Evolutionary conservation across 2,888 invertebrate genomes (phyloP), one percentile per base, ranked within the genome.

Genomic region (Drosophila algonquin): DNA sequence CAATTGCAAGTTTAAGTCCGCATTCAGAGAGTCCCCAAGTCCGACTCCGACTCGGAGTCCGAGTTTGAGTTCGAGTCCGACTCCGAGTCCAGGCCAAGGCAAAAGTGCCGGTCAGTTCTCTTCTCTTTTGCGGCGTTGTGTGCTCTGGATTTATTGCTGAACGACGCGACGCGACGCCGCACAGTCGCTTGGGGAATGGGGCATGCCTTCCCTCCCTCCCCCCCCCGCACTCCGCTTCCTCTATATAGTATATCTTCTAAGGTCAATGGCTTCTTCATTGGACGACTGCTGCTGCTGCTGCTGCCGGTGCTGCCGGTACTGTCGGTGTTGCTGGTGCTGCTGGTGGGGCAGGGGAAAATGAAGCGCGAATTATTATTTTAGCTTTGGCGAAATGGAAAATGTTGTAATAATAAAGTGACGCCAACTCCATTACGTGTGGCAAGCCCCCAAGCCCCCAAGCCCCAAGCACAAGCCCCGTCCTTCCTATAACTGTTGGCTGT

Each of bases 351-450:
- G 85, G 79, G 84, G 79, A 84, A 87, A 87, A 81, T 81, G 73
- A 80, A 86, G 87, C 83, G 89, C 82, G 81, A 83, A 83, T 83
- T 83, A 83, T 88, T 86, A 83, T 88, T 83, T 83, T 84, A 88
- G 84, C 76, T 79, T 40, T 73, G 78, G 87, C 84, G 76, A 86
- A 88, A 86, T 88, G 73, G 87, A 78, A 83, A 83, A 88, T 88
- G 83, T 88, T 86, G 83, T 88, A 87, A 82, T 82, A 88, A 86
- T 88, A 83, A 83, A 86, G 83, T 83, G 81, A 70, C 68, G 71
- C 59, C 79, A 64, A 69, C 70, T 73, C 64, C 76, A 67, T 70
- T 40, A 72, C 53, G 72, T 40, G 80, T 64, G 74, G 58, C 74
- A 67, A 65, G 64, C 21, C 21, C 56, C 56, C 35, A 54, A 21